phyloP scores from a whole-genome alignment of 1,140 invertebrate species.

The Macrobrachium nipponense region DNA sequence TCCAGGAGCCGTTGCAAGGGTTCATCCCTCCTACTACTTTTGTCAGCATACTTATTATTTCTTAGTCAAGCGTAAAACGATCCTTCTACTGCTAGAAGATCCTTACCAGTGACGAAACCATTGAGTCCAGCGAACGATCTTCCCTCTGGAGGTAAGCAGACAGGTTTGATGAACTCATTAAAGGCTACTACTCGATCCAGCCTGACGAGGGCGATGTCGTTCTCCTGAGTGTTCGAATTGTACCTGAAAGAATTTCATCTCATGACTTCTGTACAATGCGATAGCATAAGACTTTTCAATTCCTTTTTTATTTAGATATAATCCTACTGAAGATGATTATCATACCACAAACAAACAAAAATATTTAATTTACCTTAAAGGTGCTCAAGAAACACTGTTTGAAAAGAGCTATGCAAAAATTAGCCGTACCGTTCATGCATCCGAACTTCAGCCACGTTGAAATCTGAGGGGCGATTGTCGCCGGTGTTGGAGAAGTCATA shows the following conservation, averaged over 20 bases:
- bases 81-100: no score
- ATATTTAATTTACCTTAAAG: background rate
- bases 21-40: background rate
- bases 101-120: conserved; percentile 56
- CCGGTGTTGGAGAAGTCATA: conserved; percentile 65
- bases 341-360: background rate
- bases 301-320: background rate
- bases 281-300: background rate
- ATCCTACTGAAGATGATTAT: background rate
- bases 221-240: conserved; percentile 66
- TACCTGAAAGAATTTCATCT: conserved; percentile 52
- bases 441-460: conserved; percentile 58
- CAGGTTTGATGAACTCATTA: conserved; percentile 64
- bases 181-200: conserved; percentile 64
- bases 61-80: background rate
- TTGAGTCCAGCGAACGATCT: conserved; percentile 5
- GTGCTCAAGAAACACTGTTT: conserved; percentile 8
- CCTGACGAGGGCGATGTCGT: conserved; percentile 67
- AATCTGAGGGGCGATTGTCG: conserved; percentile 61
- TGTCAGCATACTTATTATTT: no score
- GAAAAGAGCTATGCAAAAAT: conserved; percentile 39
- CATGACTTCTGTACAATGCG: no score
- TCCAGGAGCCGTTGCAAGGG: background rate
- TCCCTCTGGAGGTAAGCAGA: conserved; percentile 65
- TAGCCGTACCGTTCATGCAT: conserved; percentile 62